phyloP scores from a whole-genome alignment of 2,888 invertebrate genomes.

The Nephrotoma appendiculata region DNA sequence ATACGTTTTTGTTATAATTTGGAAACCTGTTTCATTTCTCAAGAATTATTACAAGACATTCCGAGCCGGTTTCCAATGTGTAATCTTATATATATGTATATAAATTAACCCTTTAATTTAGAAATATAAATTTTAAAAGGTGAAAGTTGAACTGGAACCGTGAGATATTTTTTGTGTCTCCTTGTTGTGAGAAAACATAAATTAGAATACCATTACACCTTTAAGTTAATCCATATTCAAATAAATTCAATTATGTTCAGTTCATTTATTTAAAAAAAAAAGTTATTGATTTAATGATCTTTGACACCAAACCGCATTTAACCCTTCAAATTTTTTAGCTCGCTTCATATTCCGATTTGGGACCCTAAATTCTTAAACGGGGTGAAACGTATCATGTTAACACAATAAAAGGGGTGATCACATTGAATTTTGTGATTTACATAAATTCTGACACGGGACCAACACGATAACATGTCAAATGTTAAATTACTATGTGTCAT shows the following conservation, averaged over 20 bases:
- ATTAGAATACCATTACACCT: neutral
- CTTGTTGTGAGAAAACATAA: neutral
- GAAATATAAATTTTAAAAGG: neutral
- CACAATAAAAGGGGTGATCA: neutral
- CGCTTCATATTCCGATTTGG: neutral
- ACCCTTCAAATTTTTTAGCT: neutral
- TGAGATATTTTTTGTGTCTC: neutral
- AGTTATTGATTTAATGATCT: neutral
- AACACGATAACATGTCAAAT: neutral
- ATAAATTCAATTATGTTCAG: neutral
- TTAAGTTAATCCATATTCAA: neutral
- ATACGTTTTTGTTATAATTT: neutral
- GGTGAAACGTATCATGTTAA: neutral
- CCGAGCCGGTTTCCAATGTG: neutral
- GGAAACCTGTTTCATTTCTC: neutral
- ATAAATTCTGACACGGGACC: neutral
- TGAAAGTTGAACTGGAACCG: neutral
- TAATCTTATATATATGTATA: neutral
- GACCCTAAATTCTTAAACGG: neutral
- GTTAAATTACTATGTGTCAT: neutral
- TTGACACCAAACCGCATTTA: neutral
- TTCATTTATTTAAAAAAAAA: neutral
- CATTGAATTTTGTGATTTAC: neutral
- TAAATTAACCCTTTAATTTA: neutral
- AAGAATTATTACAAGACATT: neutral